These are phyloP conservation scores for Eurypyga helias DNA, from an alignment of 2,113 vertebrate genomes.

Conservation along the genomic window DNA sequence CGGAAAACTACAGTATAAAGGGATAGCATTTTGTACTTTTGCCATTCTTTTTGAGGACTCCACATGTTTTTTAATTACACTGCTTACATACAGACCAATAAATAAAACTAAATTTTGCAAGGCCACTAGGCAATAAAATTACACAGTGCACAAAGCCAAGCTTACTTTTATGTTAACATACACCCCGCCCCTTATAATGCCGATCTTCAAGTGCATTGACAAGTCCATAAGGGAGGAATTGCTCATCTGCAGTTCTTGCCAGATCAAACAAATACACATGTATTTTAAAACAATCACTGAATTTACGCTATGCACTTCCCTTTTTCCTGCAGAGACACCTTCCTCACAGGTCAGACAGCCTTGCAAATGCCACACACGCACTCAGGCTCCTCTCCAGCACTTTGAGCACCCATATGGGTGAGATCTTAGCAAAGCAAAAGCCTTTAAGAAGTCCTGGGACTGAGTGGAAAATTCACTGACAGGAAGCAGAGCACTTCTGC, in stretches of 20 bases:
- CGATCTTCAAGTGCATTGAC: neutral
- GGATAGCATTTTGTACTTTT: conserved; percentile 62
- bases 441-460: neutral
- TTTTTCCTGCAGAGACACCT: neutral
- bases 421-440: neutral
- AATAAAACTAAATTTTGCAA: neutral
- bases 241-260: neutral
- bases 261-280: neutral
- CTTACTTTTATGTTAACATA: neutral
- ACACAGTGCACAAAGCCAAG: neutral
- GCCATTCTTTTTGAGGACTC: conserved; percentile 20
- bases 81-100: conserved; percentile 15
- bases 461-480: neutral
- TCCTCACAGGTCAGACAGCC: neutral
- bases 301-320: neutral
- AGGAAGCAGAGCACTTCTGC: neutral
- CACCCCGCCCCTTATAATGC: neutral
- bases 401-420: neutral
- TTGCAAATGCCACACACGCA: neutral
- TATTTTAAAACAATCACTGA: neutral
- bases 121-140: neutral
- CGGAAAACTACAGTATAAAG: conserved; percentile 68
- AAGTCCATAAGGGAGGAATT: neutral
- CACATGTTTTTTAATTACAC: neutral
- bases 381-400: neutral